Base-by-base conservation (phyloP, 2,797 vertebrate genomes). In the Poecilia velifera region DNA sequence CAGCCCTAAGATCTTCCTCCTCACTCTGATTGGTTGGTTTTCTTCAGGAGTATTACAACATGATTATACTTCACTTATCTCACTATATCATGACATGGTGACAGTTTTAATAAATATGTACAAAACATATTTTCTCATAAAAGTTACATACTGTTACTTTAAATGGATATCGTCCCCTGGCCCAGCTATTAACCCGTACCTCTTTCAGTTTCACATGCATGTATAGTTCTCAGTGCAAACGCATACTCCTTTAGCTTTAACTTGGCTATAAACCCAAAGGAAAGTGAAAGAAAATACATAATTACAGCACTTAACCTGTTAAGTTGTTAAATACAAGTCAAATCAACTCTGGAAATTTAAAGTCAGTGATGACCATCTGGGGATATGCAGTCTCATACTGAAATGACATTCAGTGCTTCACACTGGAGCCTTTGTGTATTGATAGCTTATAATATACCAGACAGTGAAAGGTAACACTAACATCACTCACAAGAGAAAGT, bases 251-350 rank as follows among this genome's bases (percentile, higher is more conserved):
- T 20, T 49, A 75, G n/a, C 9, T 75, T 73, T 51, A 18, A 64
- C 59, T 72, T 81, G 71, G 16, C 36, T 74, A 70, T 72, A 31
- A 84, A n/a, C 68, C 41, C 25, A 45, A 71, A 71, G 41, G 41
- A 25, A 71, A n/a, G 25, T 82, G 74, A 34, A 39, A 55, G 72
- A 51, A 53, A 53, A 74, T 78, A 39, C 59, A 76, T 78, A 76
- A 81, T 89, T 72, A 80, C 41, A 70, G 25, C 49, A 25, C 3
- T 49, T 74, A 64, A 68, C 73, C 74, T 66, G 49, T 78, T 72
- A 22, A 28, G 83, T 79, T 46, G 77, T 88, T 76, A 73, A 55
- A 84, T 71, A 36, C 41, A 57, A 82, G 51, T 82, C 71, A 72
- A 72, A 59, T 16, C 51, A 72, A 14, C 51, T 71, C 73, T 76